These are phyloP conservation scores for Poecilia picta DNA, from an alignment of 2,797 vertebrate species.

Conservation along the genomic window DNA sequence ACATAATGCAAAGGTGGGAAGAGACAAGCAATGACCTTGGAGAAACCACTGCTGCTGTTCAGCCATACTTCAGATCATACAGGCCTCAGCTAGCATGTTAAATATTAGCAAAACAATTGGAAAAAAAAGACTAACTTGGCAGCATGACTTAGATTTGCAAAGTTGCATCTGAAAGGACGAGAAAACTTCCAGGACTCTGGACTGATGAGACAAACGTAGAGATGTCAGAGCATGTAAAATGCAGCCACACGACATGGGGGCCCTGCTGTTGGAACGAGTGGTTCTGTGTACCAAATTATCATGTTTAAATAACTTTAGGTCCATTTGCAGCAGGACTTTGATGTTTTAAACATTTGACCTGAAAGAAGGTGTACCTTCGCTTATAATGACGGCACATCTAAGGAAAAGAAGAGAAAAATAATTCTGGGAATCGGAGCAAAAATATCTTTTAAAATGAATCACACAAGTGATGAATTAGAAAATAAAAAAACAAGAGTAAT, in stretches of 20 bases:
- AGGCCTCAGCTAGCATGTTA: neutral
- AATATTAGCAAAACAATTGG: neutral
- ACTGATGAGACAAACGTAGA: neutral
- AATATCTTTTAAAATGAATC: neutral
- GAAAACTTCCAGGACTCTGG: neutral
- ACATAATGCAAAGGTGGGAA: neutral
- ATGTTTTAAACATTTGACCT: neutral
- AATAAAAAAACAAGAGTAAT: slow-evolving; percentile 43
- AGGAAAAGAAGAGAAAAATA: neutral
- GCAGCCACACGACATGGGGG: no score
- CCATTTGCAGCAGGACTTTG: neutral
- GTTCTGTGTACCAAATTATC: neutral
- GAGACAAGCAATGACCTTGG: neutral
- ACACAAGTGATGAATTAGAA: slow-evolving; percentile 12
- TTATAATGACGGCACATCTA: neutral
- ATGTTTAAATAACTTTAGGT: neutral
- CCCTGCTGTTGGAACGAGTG: neutral
- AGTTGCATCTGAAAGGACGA: neutral
- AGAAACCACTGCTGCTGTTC: neutral
- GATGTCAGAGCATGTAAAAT: neutral
- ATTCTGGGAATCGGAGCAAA: neutral
- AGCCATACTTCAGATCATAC: neutral
- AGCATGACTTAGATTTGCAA: neutral
- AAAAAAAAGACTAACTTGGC: neutral
- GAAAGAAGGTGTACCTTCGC: neutral